Conservation (phyloP, 2,888 invertebrate species). For the Patella caerulea region DNA sequence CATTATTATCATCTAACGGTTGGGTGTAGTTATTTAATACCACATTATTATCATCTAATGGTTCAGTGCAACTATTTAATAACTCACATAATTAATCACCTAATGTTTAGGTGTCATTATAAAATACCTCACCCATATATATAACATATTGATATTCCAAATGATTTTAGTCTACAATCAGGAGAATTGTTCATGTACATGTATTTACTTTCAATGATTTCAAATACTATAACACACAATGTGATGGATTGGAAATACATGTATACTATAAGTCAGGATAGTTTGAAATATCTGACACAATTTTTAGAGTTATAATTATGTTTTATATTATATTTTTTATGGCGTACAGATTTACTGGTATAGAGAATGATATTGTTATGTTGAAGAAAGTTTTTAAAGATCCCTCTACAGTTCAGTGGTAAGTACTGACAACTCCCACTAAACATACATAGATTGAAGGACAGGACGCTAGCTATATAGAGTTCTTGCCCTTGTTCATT, state of each 20-base stretch:
- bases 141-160: too few species aligned
- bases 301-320: too few species aligned
- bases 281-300: too few species aligned
- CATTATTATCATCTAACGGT: too few species aligned
- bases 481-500: background rate
- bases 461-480: background rate
- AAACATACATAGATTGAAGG: too few species aligned
- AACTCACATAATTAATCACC: slow-evolving; percentile 32
- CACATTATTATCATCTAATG: too few species aligned
- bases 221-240: background rate
- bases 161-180: background rate
- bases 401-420: slow-evolving; percentile 51
- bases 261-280: slow-evolving; percentile 2
- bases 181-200: background rate
- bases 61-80: too few species aligned
- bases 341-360: slow-evolving; percentile 61
- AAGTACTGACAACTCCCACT: slow-evolving; percentile 6
- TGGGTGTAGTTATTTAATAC: too few species aligned
- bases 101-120: slow-evolving; percentile 62
- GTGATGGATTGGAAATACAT: background rate
- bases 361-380: slow-evolving; percentile 66
- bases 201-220: background rate
- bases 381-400: slow-evolving; percentile 55
- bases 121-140: too few species aligned
- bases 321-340: background rate